Evolutionary conservation across 2,888 invertebrate species (phyloP), one percentile per base, ranked within the genome.

Genomic region (Vanessa cardui): DNA sequence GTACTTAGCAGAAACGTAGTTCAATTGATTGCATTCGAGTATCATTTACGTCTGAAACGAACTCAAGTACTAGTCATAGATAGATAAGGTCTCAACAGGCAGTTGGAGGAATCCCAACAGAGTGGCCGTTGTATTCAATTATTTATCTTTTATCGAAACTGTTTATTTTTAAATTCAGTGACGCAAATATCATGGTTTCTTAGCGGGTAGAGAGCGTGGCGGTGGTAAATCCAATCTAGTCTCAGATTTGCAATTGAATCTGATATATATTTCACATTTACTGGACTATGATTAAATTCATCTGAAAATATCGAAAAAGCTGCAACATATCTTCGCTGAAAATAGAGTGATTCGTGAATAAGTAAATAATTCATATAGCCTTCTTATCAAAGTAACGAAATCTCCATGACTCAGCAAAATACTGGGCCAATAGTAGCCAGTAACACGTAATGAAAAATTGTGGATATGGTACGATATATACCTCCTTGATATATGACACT

Each of bases 161-260:
- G 26, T 54, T 54, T 46, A 56, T 61, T 47, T 46, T 66, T 59
- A 33, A 58, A 56, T 31, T 50, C 7, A 59, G 16, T 69, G 52
- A 62, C 65, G 54, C 45, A 69, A 69, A 62, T 54, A 44, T 68
- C 60, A 64, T 59, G 60, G 59, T 62, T 59, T 61, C 63, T 72
- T 64, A 31, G 33, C 56, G 64, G 54, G 47, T 71, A 73, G 72
- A 73, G 67, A 71, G 67, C 71, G 72, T 72, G 60, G 70, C 70
- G 64, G 49, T 64, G 60, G 62, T 68, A 63, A 70, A 47, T 58
- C 26, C 21, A 68, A 68, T 62, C 64, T 64, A 49, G 63, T 15
- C 31, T 46, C 16, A 58, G 59, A 63, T 63, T 67, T 59, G 46
- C 54, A 63, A 63, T 62, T 50, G 52, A 26, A 20, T 49, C 33